Percentiles rank a stretch among this genome's conserved stretches.
Conservation (phyloP, 2,888 invertebrate species). For the Camptogramma bilineatum region DNA sequence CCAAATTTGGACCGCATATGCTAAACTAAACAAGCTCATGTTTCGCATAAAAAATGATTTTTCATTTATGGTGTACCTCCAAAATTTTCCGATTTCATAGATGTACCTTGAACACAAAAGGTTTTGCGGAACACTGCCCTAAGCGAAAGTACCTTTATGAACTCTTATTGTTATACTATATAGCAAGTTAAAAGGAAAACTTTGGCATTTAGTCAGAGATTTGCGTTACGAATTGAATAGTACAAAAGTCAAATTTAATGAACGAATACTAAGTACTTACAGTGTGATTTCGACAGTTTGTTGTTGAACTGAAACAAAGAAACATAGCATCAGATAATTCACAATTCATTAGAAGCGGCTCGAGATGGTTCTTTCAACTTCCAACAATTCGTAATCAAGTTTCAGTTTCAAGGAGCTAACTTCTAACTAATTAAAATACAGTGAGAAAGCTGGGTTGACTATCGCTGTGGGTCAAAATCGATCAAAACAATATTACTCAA, state of each 20-base stretch:
- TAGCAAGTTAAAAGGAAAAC: too few relatives aligned
- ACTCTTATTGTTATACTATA: not conserved
- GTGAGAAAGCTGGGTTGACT: too few relatives aligned
- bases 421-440: not conserved
- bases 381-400: constrained; percentile 10
- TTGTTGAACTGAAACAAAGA: constrained; percentile 68
- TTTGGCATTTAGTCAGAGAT: too few relatives aligned
- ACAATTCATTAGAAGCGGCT: constrained; percentile 18
- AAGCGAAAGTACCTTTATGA: not conserved
- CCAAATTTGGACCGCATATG: too few relatives aligned
- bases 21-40: too few relatives aligned
- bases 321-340: constrained; percentile 23
- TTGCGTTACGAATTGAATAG: not conserved
- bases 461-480: too few relatives aligned
- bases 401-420: not conserved
- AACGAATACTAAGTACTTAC: constrained; percentile 61
- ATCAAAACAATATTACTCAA: too few relatives aligned
- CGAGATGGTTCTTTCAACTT: constrained; percentile 1
- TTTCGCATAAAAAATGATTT: too few relatives aligned
- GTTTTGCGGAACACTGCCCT: too few relatives aligned
- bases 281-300: constrained; percentile 73
- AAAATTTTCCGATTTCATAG: too few relatives aligned
- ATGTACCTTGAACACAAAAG: too few relatives aligned
- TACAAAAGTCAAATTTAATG: not conserved
- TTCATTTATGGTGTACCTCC: too few relatives aligned